These are phyloP conservation scores for Mamestra brassicae DNA, from an alignment of 2,888 invertebrate species.

Conservation along the genomic window DNA sequence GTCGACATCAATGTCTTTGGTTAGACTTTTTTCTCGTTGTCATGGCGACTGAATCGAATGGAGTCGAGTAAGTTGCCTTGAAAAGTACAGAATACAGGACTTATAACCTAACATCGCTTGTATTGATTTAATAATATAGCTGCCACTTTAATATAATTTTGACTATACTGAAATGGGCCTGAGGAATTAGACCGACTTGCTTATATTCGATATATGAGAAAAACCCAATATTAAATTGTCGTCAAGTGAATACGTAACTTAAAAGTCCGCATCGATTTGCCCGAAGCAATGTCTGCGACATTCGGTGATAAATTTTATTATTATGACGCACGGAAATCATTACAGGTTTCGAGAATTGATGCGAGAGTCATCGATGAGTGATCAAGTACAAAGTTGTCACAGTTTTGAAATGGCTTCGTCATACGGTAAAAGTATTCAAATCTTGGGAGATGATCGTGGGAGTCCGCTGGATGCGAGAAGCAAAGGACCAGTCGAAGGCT, in stretches of 20 bases:
- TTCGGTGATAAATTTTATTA: slow-evolving; percentile 9
- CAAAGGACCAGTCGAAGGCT: too few relatives aligned
- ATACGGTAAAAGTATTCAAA: not conserved
- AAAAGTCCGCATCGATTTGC: not conserved
- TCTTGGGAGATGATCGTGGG: not conserved
- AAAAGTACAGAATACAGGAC: too few relatives aligned
- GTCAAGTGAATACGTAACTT: slow-evolving; percentile 9
- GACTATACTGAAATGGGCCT: too few relatives aligned
- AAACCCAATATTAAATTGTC: not conserved
- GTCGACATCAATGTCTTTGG: too few relatives aligned
- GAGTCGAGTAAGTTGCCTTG: too few relatives aligned
- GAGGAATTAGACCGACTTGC: too few relatives aligned
- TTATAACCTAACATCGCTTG: too few relatives aligned
- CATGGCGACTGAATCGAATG: too few relatives aligned
- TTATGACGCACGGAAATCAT: slow-evolving; percentile 29
- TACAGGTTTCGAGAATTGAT: slow-evolving; percentile 26
- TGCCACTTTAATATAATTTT: too few relatives aligned
- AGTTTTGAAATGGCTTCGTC: slow-evolving; percentile 3
- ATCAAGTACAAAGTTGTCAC: not conserved
- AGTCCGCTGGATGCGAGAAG: too few relatives aligned
- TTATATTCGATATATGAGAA: not conserved
- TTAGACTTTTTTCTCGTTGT: too few relatives aligned
- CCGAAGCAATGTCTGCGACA: slow-evolving; percentile 11
- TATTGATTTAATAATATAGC: too few relatives aligned
- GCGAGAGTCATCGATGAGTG: slow-evolving; percentile 6